Evolutionary conservation across 2,113 vertebrate genomes (phyloP).

Genomic region (Bungarus multicinctus): DNA sequence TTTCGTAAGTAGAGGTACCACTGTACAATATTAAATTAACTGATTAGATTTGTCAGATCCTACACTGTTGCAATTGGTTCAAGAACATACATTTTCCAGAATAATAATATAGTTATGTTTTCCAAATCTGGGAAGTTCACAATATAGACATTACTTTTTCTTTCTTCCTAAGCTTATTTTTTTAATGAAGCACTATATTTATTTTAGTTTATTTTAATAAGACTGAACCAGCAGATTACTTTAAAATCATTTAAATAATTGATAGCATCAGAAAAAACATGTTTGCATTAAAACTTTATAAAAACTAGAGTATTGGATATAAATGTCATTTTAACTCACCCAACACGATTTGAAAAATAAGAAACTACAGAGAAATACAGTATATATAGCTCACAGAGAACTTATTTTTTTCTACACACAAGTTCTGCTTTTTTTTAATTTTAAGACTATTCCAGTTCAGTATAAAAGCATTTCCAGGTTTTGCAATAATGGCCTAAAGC

Average conservation of each 20-base stretch:
- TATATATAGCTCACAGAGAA: not conserved
- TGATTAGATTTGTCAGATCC: not conserved
- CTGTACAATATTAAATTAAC: not conserved
- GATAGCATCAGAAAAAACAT: constrained; percentile 15
- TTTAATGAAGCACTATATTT: not conserved
- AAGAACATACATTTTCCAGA: not conserved
- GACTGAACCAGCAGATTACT: not conserved
- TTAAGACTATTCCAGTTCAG: not conserved
- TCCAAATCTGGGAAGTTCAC: not conserved
- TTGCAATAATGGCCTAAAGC: constrained; percentile 10
- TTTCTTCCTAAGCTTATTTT: not conserved
- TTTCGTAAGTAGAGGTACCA: too few relatives aligned
- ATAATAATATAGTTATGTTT: not conserved
- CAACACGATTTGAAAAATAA: not conserved
- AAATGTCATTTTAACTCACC: constrained; percentile 46
- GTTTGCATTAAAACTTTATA: constrained; percentile 39
- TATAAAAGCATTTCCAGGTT: constrained; percentile 13
- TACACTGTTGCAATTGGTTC: not conserved
- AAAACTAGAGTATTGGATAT: constrained; percentile 45
- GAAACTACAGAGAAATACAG: constrained; percentile 24
- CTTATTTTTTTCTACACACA: constrained; percentile 12
- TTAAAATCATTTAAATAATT: constrained; percentile 36
- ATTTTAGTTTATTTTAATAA: not conserved
- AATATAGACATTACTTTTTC: not conserved
- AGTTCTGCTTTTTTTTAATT: constrained; percentile 8